Base-by-base conservation (phyloP, 2,113 vertebrate genomes). In the Brachyhypopomus occidentalis region DNA sequence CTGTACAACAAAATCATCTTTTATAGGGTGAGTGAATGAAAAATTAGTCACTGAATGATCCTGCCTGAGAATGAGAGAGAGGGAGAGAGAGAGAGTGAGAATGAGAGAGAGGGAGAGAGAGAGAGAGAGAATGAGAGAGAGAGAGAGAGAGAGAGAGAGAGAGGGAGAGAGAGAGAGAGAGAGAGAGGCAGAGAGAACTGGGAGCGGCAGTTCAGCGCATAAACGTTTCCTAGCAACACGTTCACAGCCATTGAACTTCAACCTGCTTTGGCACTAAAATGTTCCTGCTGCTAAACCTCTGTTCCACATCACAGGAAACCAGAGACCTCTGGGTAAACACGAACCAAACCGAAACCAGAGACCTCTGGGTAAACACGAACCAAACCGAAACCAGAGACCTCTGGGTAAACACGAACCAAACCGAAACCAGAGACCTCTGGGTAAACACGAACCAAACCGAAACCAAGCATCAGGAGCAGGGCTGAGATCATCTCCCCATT, bases 101-200 rank as follows among this genome's bases (percentile, higher is more conserved):
- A 73, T 20, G 25, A 55, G 23, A 25, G n/a, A 73, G 17, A 23
- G 4, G 25, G 38, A 56, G 22, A 55, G 41, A 73, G 36, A 73
- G 45, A 52, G 36, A 45, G 69, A 76, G 25, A 81, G 23, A 45
- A 45, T 72, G 84, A 88, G 86, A 88, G 81, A 81, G 63, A 80
- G 48, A 81, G 7, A 30, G 30, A 30, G 30, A 60, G 36, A 34
- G 64, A 74, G 83, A 75, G 83, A 48, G 19, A 8, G 59, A 16
- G 66, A 38, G 59, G 73, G n/a, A 59, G 4, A 79, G 2, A 70
- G 22, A 27, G 17, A 82, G 16, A 12, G 14, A 52, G n/a, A 14
- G 11, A 23, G 8, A 25, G 20, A n/a, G 8, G 48, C 25, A 72
- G 71, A 75, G n/a, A 38, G 71, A 56, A 20, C 5, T 52, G 66